phyloP scores from a whole-genome alignment of 2,797 vertebrate species.

The Takifugu rubripes region DNA sequence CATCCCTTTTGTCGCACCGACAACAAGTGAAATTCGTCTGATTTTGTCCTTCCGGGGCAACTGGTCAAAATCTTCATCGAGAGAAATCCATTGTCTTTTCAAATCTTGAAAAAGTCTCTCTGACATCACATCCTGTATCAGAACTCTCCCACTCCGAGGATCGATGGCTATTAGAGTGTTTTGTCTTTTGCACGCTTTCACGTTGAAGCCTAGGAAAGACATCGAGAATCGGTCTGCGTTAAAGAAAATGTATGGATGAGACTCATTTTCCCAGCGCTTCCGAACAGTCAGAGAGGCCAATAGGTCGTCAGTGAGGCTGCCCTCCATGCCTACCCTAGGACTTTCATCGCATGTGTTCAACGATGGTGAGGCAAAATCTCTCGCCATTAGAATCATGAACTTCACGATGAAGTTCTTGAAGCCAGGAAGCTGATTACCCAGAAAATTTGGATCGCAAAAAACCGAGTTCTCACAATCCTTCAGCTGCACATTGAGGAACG shows the following conservation, averaged over 20 bases:
- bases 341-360: conserved; percentile 73
- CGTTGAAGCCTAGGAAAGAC: conserved; percentile 81
- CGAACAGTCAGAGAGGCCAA: conserved; percentile 55
- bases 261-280: conserved; percentile 76
- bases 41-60: conserved; percentile 70
- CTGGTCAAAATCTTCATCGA: conserved; percentile 74
- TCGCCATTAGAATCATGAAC: conserved; percentile 81
- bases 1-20: conserved; percentile 66
- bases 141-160: conserved; percentile 48
- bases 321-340: conserved; percentile 18
- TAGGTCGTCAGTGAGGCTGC: conserved; percentile 39
- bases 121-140: conserved; percentile 73
- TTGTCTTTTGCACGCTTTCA: conserved; percentile 13
- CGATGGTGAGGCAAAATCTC: conserved; percentile 79
- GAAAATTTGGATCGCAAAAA: conserved; percentile 74
- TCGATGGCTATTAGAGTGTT: conserved; percentile 64
- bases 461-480: conserved; percentile 76
- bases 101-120: conserved; percentile 60
- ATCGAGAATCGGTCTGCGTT: conserved; percentile 76
- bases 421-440: conserved; percentile 61
- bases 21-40: conserved; percentile 70
- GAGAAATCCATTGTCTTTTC: conserved; percentile 67
- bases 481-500: conserved; percentile 79
- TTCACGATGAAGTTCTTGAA: conserved; percentile 79
- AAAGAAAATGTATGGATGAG: conserved; percentile 82